A percentile compares a stretch with the other conserved stretches of the same genome.
phyloP scores from a whole-genome alignment of 2,888 invertebrate species.

The Ochropacha duplaris region DNA sequence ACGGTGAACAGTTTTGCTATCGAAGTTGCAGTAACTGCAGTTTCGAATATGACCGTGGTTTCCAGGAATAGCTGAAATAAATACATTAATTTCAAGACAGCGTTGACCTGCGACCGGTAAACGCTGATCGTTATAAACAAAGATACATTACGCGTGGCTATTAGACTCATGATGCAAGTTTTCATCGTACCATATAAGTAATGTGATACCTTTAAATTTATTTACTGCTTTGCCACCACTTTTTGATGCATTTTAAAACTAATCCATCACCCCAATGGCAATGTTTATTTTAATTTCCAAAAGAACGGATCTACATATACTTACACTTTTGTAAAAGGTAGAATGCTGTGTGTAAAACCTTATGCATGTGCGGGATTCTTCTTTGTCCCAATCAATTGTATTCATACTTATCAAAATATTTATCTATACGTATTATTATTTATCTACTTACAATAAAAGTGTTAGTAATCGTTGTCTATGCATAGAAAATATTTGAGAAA shows the following conservation, averaged over 20 bases:
- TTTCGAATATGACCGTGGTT: conserved; percentile 44
- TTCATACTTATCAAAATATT: too few relatives aligned
- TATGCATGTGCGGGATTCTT: too few relatives aligned
- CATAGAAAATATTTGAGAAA: too few relatives aligned
- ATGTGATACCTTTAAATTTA: conserved; percentile 27
- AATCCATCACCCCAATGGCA: neutral
- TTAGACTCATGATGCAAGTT: conserved; percentile 47
- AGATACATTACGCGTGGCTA: conserved; percentile 33
- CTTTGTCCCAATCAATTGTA: neutral
- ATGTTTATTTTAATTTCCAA: neutral
- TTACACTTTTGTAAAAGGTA: neutral
- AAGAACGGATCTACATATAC: neutral
- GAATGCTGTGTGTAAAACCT: neutral
- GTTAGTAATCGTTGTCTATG: too few relatives aligned
- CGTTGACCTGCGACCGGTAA: conserved; percentile 39
- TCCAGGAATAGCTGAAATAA: conserved; percentile 61
- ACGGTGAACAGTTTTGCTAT: neutral
- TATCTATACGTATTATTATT: too few relatives aligned
- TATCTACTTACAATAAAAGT: too few relatives aligned
- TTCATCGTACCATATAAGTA: conserved; percentile 45
- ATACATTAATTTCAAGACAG: conserved; percentile 38
- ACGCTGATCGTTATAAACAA: conserved; percentile 52
- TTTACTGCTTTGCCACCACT: neutral
- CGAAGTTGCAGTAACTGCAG: conserved; percentile 9
- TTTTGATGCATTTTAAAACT: conserved; percentile 1